Conservation (phyloP, 2,888 invertebrate genomes). For the Chloroclystis v-ata region DNA sequence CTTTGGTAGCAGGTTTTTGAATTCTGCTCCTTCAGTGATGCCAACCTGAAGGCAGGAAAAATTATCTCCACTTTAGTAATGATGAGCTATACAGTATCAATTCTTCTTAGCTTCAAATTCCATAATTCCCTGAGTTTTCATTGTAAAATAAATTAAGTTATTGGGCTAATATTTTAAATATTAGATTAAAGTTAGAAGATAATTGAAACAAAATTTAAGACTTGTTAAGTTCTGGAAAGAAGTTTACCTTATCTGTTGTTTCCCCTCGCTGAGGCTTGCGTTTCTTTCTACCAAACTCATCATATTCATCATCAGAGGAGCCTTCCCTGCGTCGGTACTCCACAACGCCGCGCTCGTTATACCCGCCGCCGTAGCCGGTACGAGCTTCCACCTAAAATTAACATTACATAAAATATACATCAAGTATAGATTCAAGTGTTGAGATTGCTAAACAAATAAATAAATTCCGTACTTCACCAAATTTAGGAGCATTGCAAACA, state of each 20-base stretch:
- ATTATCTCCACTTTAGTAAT: slow-evolving; percentile 77
- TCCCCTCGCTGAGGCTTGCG: slow-evolving; percentile 44
- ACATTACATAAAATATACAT: background rate
- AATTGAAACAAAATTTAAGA: slow-evolving; percentile 10
- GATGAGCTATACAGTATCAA: slow-evolving; percentile 69
- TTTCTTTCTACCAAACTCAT: slow-evolving; percentile 90
- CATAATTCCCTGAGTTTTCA: slow-evolving; percentile 61
- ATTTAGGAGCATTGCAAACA: slow-evolving; percentile 99
- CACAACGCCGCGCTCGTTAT: slow-evolving; percentile 96
- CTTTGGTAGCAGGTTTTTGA: slow-evolving; percentile 71
- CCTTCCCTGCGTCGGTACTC: slow-evolving; percentile 94
- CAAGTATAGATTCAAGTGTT: background rate
- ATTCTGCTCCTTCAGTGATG: slow-evolving; percentile 76
- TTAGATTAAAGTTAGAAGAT: slow-evolving; percentile 12
- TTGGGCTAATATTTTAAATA: slow-evolving; percentile 27
- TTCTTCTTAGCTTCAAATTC: slow-evolving; percentile 73
- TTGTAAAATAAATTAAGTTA: slow-evolving; percentile 39
- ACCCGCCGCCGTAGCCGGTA: slow-evolving; percentile 91
- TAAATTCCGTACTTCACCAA: slow-evolving; percentile 87
- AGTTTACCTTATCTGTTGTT: slow-evolving; percentile 46
- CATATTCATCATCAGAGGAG: slow-evolving; percentile 96
- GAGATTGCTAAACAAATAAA: background rate
- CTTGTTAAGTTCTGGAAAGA: slow-evolving; percentile 14
- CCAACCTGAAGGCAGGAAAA: slow-evolving; percentile 79
- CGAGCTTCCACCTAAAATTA: slow-evolving; percentile 81